A percentile compares a stretch with the other conserved stretches of the same genome.
phyloP scores from a whole-genome alignment of 2,797 vertebrate genomes.

The Myotis planiceps region DNA sequence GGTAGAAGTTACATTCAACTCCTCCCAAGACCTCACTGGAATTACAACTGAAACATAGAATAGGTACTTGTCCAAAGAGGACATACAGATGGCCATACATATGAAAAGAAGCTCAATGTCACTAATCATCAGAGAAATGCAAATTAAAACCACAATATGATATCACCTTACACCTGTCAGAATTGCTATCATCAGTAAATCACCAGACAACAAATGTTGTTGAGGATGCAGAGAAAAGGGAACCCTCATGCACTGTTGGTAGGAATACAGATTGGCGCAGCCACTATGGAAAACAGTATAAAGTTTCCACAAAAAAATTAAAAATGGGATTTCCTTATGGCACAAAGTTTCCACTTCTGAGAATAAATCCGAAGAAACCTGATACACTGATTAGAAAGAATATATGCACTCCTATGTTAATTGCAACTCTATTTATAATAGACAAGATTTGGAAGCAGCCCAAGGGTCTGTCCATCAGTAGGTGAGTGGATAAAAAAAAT shows the following conservation, averaged over 20 bases:
- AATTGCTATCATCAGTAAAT: not conserved
- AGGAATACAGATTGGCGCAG: not conserved
- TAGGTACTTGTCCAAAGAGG: not conserved
- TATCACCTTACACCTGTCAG: not conserved
- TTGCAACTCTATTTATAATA: not conserved
- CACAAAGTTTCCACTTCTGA: not conserved
- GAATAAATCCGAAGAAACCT: not conserved
- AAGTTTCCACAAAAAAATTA: not conserved
- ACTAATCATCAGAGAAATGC: not conserved
- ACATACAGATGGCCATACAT: not conserved
- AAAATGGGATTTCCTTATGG: not conserved
- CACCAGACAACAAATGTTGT: not conserved
- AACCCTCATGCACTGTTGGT: not conserved
- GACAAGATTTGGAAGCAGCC: not conserved
- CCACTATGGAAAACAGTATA: not conserved
- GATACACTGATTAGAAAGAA: not conserved
- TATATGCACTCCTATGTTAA: not conserved
- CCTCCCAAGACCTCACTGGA: not conserved
- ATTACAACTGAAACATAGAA: not conserved
- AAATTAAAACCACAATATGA: not conserved
- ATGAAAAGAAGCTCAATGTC: not conserved
- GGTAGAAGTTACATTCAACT: not conserved
- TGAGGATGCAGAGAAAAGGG: not conserved
- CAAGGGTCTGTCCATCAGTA: not conserved
- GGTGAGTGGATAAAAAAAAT: not conserved